Conservation (phyloP, 2,113 vertebrate species). For the Microcebus jonahi region DNA sequence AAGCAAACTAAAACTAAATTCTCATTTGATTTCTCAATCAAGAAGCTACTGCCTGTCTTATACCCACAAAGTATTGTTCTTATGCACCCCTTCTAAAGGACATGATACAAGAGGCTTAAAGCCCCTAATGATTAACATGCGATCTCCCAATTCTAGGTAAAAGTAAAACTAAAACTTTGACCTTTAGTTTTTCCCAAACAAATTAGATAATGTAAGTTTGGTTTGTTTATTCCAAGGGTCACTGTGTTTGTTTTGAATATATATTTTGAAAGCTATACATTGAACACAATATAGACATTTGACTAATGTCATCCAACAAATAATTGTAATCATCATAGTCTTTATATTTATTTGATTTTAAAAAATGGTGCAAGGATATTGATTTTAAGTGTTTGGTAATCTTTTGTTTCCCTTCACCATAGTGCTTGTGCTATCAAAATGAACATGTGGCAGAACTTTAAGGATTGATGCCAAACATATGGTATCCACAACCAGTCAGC, state of each 20-base stretch:
- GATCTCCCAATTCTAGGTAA: not conserved
- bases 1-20: not conserved
- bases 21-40: not conserved
- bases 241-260: not conserved
- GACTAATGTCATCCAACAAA: not conserved
- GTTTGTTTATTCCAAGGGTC: not conserved
- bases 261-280: not conserved
- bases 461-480: slow-evolving; percentile 72
- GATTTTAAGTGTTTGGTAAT: not conserved
- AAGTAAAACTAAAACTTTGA: slow-evolving; percentile 31
- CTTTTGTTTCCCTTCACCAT: slow-evolving; percentile 44
- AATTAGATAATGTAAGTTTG: not conserved
- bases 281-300: not conserved
- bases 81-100: not conserved
- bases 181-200: not conserved
- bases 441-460: slow-evolving; percentile 56
- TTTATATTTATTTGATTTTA: not conserved
- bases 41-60: not conserved
- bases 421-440: slow-evolving; percentile 51
- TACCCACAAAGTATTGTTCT: not conserved
- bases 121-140: not conserved
- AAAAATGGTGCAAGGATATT: not conserved
- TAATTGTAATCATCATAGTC: not conserved
- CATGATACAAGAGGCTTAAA: not conserved
- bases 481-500: slow-evolving; percentile 68